Conservation (phyloP, 2,797 vertebrate genomes). For the Spinus olivaceus region DNA sequence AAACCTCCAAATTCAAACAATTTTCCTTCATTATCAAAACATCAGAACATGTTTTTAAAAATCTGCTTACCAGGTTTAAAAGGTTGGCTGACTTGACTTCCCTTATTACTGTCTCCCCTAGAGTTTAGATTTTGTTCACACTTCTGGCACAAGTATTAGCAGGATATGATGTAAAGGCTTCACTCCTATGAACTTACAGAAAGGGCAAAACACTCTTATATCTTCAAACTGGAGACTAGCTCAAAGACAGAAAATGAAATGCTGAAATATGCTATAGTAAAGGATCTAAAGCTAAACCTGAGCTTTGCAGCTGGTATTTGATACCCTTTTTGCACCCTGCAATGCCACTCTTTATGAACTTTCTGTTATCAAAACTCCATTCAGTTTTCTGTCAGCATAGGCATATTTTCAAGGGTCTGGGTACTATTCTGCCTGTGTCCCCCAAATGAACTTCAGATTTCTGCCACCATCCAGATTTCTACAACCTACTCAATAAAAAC, state of each 20-base stretch:
- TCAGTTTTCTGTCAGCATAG: not conserved
- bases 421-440: not conserved
- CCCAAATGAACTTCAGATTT: not conserved
- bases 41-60: constrained; percentile 21
- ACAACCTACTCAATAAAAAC: not conserved
- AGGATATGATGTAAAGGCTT: constrained; percentile 12
- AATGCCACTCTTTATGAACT: not conserved
- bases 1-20: constrained; percentile 43
- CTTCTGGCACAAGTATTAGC: not conserved
- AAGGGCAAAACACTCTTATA: not conserved
- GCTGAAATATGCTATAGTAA: not conserved
- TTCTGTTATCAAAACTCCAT: not conserved
- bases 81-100: constrained; percentile 10
- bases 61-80: constrained; percentile 38
- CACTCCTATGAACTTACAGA: not conserved
- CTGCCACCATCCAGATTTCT: not conserved
- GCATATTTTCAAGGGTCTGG: not conserved
- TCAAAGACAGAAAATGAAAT: not conserved
- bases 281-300: not conserved
- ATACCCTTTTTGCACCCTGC: not conserved
- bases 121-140: constrained; percentile 16
- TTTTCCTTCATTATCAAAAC: not conserved
- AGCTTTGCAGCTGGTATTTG: not conserved
- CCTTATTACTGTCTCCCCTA: not conserved
- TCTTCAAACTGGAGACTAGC: not conserved